phyloP scores from a whole-genome alignment of 2,797 vertebrate genomes.

The Leucoraja ocellata region DNA sequence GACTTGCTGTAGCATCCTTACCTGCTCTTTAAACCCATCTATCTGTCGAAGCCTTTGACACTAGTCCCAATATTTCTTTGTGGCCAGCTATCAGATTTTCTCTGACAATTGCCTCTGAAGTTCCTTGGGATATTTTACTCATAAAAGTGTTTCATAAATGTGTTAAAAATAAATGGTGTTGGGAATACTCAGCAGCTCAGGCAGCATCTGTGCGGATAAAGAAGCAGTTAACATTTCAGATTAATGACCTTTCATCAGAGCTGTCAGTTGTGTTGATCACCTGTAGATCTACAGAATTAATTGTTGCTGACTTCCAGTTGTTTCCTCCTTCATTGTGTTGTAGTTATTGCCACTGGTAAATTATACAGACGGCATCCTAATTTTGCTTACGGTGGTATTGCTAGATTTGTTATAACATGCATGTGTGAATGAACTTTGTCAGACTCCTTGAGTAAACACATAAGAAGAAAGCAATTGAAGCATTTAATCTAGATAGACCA shows the following conservation, averaged over 20 bases:
- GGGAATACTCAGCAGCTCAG: too few species aligned
- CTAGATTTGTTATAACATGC: background rate
- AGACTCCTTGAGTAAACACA: background rate
- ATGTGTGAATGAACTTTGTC: background rate
- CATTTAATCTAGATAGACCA: too few species aligned
- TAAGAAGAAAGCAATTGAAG: background rate
- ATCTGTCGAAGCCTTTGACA: background rate
- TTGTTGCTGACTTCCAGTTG: background rate
- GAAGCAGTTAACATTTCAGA: too few species aligned
- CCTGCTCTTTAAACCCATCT: background rate
- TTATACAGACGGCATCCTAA: background rate
- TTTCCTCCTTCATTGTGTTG: too few species aligned
- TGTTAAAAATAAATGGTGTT: too few species aligned
- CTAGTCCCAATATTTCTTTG: background rate
- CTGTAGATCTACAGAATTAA: background rate
- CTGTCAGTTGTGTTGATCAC: background rate
- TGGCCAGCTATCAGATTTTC: background rate
- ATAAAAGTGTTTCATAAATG: background rate
- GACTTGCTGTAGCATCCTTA: background rate
- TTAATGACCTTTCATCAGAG: too few species aligned
- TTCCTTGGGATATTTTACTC: background rate
- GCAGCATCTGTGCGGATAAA: too few species aligned
- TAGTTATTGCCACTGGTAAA: background rate
- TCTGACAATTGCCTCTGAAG: background rate
- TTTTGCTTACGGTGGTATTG: too few species aligned